A percentile compares a stretch with the other conserved stretches of the same genome.
These are phyloP conservation scores for Bombus waltoni DNA, from an alignment of 1,140 invertebrate species.

Conservation along the genomic window DNA sequence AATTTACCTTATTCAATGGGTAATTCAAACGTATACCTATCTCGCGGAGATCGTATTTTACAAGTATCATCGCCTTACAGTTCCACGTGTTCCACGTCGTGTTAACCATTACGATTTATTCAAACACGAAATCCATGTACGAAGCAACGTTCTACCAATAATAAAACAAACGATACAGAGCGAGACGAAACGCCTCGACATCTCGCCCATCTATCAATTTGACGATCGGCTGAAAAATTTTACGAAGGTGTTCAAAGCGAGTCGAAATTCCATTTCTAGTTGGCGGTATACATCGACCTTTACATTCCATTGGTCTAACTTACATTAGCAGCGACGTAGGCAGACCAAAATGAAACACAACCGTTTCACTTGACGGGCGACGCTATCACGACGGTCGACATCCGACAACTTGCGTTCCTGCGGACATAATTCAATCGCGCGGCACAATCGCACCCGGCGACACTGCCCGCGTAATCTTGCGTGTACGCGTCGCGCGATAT, in stretches of 20 bases:
- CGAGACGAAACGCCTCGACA: neutral
- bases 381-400: conserved; percentile 31
- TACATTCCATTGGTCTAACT: neutral
- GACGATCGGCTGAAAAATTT: neutral
- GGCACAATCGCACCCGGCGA: neutral
- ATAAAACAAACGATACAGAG: neutral
- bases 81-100: neutral
- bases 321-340: conserved; percentile 37
- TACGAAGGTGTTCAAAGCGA: conserved; percentile 22
- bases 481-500: conserved; percentile 19
- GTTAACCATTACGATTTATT: neutral
- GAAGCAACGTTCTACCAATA: neutral
- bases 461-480: conserved; percentile 37
- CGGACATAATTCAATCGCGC: conserved; percentile 43
- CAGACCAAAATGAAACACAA: conserved; percentile 54
- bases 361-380: conserved; percentile 37
- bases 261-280: conserved; percentile 13
- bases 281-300: neutral
- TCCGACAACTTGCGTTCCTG: conserved; percentile 43
- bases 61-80: neutral
- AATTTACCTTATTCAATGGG: neutral
- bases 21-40: neutral
- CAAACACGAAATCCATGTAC: neutral
- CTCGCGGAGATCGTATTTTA: neutral
- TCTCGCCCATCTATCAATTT: neutral